phyloP scores from a whole-genome alignment of 2,888 invertebrate genomes.

The Malachius bipustulatus region DNA sequence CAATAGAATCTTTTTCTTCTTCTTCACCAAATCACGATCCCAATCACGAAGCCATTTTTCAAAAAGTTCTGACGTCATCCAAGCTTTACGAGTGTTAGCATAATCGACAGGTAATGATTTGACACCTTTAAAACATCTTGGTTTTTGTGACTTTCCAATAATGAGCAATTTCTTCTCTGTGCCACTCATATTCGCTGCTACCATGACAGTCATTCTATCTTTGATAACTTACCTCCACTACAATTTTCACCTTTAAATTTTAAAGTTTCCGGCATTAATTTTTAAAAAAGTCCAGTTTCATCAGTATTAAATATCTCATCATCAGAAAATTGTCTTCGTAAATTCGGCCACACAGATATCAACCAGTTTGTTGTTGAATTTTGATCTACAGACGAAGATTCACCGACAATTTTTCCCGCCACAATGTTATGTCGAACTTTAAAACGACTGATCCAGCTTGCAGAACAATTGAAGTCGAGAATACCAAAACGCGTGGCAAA shows the following conservation, averaged over 20 bases:
- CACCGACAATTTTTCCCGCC: constrained; percentile 16
- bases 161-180: constrained; percentile 18
- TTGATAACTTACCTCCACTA: constrained; percentile 24
- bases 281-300: constrained; percentile 23
- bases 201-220: constrained; percentile 20
- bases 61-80: constrained; percentile 15
- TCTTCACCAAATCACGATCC: constrained; percentile 17
- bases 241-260: constrained; percentile 23
- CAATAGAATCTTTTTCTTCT: constrained; percentile 15
- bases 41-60: constrained; percentile 13
- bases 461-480: constrained; percentile 16
- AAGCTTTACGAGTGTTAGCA: constrained; percentile 11
- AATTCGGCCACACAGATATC: constrained; percentile 13
- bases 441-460: constrained; percentile 17
- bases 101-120: constrained; percentile 10
- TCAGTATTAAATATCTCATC: constrained; percentile 23
- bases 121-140: constrained; percentile 11
- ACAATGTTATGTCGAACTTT: constrained; percentile 17
- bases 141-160: constrained; percentile 13
- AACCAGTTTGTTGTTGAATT: constrained; percentile 15
- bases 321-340: constrained; percentile 10
- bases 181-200: constrained; percentile 20
- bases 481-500: constrained; percentile 14
- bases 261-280: constrained; percentile 20
- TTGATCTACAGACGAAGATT: constrained; percentile 15